phyloP scores from a whole-genome alignment of 2,888 invertebrate species.

The Tillus elongatus region DNA sequence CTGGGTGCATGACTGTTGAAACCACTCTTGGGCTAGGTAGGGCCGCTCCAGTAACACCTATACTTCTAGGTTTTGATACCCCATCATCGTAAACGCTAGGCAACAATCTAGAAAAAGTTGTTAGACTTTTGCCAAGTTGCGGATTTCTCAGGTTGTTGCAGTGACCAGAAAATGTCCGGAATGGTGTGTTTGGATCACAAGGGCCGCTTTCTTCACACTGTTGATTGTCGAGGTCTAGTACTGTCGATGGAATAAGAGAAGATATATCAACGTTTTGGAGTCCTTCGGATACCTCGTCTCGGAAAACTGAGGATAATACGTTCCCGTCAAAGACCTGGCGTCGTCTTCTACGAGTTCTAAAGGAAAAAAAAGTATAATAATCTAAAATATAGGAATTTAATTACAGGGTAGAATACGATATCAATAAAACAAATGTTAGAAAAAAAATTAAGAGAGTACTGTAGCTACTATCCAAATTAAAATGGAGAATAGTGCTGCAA shows the following conservation, averaged over 20 bases:
- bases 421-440: no score
- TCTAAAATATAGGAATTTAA: no score
- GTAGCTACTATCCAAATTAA: no score
- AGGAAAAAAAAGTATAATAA: no score
- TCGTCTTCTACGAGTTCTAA: slow-evolving; percentile 52
- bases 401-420: no score
- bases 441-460: background rate
- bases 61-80: slow-evolving; percentile 70
- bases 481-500: no score
- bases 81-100: slow-evolving; percentile 85
- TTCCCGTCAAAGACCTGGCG: slow-evolving; percentile 62
- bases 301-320: slow-evolving; percentile 47
- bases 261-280: slow-evolving; percentile 72
- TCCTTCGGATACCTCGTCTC: slow-evolving; percentile 65
- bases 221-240: slow-evolving; percentile 53
- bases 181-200: slow-evolving; percentile 63
- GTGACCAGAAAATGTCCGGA: slow-evolving; percentile 69
- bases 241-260: slow-evolving; percentile 55
- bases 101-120: slow-evolving; percentile 73
- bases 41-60: slow-evolving; percentile 63
- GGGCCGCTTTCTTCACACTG: slow-evolving; percentile 59
- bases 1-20: slow-evolving; percentile 83
- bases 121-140: slow-evolving; percentile 71
- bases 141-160: slow-evolving; percentile 84
- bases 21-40: slow-evolving; percentile 80